A percentile compares a stretch with the other conserved stretches of the same genome.
These are phyloP conservation scores for Pangasius krempfi DNA, from an alignment of 2,797 vertebrate species.

Conservation along the genomic window DNA sequence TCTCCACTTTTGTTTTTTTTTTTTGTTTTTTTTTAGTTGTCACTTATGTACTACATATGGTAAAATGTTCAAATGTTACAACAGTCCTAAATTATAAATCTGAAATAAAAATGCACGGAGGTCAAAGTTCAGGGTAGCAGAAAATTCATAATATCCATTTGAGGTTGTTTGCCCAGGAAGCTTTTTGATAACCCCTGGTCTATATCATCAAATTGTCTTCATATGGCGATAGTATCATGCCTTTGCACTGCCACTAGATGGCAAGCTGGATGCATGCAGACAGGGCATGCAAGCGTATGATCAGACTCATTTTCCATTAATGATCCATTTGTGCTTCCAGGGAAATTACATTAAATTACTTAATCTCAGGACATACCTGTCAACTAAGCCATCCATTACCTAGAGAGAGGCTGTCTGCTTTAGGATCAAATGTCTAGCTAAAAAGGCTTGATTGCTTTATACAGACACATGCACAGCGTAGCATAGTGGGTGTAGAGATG, in stretches of 20 bases:
- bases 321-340: slow-evolving; percentile 31
- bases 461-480: slow-evolving; percentile 9
- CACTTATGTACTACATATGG: background rate
- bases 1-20: background rate
- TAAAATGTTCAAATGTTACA: background rate
- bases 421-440: slow-evolving; percentile 45
- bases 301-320: slow-evolving; percentile 33
- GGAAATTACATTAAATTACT: slow-evolving; percentile 46
- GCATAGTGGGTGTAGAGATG: background rate
- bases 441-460: slow-evolving; percentile 40
- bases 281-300: background rate
- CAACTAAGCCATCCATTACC: slow-evolving; percentile 33
- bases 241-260: slow-evolving; percentile 47
- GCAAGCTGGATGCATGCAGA: slow-evolving; percentile 25
- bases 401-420: slow-evolving; percentile 27
- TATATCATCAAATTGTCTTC: too few species aligned
- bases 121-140: background rate
- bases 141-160: background rate
- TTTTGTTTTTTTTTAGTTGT: background rate
- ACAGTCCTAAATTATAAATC: background rate
- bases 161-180: too few species aligned
- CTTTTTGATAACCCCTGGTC: background rate
- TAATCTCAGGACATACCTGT: slow-evolving; percentile 52
- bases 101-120: background rate
- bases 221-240: background rate